Evolutionary conservation across 2,113 vertebrate genomes (phyloP).

Genomic region (Trochalopteron elliotii): DNA sequence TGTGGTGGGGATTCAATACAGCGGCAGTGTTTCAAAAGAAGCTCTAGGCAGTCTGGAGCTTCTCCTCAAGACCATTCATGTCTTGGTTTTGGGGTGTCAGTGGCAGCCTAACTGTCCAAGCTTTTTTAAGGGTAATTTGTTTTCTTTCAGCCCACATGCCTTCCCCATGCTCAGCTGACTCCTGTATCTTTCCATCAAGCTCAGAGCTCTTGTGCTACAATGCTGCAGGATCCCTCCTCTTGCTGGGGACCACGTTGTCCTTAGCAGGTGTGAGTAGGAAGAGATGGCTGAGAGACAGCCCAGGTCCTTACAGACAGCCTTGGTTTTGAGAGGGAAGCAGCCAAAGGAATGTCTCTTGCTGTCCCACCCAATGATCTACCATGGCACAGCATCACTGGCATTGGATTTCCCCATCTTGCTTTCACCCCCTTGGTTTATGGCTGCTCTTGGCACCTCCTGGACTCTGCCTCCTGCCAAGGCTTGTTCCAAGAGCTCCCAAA

Average conservation of each 20-base stretch:
- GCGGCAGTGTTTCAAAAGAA: background rate
- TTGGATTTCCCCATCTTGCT: background rate
- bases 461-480: background rate
- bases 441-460: background rate
- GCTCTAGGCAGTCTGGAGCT: background rate
- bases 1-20: background rate
- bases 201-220: background rate
- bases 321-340: background rate
- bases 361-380: background rate
- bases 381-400: background rate
- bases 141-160: background rate
- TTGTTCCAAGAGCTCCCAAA: background rate
- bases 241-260: accelerated
- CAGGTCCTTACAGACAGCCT: background rate
- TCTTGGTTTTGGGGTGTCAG: background rate
- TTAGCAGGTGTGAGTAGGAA: background rate
- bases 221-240: background rate
- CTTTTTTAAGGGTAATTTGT: background rate
- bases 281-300: background rate
- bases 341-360: background rate
- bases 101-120: background rate
- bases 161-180: background rate
- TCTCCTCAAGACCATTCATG: background rate
- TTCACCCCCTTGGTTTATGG: background rate
- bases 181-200: background rate